phyloP scores from a whole-genome alignment of 2,888 invertebrate genomes.

The Dermolepida albohirtum region DNA sequence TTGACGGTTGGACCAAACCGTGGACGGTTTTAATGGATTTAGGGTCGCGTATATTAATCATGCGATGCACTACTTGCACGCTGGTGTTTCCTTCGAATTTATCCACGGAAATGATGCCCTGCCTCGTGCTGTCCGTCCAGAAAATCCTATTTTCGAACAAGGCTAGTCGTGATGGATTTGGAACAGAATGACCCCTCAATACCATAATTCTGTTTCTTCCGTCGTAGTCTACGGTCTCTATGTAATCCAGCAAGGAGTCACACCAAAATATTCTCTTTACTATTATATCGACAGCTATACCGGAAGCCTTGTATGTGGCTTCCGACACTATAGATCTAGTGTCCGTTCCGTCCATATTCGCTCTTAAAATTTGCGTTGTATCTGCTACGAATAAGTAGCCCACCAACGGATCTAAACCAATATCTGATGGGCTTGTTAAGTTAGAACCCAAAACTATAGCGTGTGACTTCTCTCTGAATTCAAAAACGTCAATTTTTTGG shows the following conservation, averaged over 20 bases:
- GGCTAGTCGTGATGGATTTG: slow-evolving; percentile 85
- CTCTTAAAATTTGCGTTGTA: slow-evolving; percentile 83
- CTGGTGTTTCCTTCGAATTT: slow-evolving; percentile 85
- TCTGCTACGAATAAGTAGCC: slow-evolving; percentile 92
- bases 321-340: slow-evolving; percentile 87
- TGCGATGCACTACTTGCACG: slow-evolving; percentile 83
- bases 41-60: slow-evolving; percentile 83
- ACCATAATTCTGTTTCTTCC: slow-evolving; percentile 85
- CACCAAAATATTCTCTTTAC: slow-evolving; percentile 95
- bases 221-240: slow-evolving; percentile 95
- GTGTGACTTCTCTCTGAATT: slow-evolving; percentile 86
- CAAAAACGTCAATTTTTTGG: slow-evolving; percentile 94
- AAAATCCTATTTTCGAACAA: slow-evolving; percentile 88
- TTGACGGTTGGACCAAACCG: slow-evolving; percentile 77
- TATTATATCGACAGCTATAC: slow-evolving; percentile 91
- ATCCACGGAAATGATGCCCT: slow-evolving; percentile 88
- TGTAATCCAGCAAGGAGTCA: slow-evolving; percentile 93
- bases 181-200: slow-evolving; percentile 84
- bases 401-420: slow-evolving; percentile 91
- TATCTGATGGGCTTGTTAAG: slow-evolving; percentile 89
- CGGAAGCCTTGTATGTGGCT: slow-evolving; percentile 94
- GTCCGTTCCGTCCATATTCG: slow-evolving; percentile 95
- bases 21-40: slow-evolving; percentile 88
- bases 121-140: slow-evolving; percentile 93
- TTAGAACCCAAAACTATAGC: slow-evolving; percentile 93